phyloP scores from a whole-genome alignment of 2,888 invertebrate species.

The Agrochola macilenta region DNA sequence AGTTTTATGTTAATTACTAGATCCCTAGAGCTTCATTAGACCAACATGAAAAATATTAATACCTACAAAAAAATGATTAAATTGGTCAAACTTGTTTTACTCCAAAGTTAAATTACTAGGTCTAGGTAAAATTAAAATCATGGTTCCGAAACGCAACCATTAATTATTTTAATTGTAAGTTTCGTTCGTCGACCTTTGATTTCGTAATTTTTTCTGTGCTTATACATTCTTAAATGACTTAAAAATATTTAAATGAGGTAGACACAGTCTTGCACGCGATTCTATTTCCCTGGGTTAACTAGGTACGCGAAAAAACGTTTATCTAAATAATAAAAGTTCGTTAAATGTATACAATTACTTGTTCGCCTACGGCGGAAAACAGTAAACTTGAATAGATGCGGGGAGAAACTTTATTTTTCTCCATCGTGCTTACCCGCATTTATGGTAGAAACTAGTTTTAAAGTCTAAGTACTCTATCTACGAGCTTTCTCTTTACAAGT shows the following conservation, averaged over 20 bases:
- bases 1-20: slow-evolving; percentile 2
- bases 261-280: slow-evolving; percentile 50
- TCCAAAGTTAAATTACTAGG: neutral
- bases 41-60: neutral
- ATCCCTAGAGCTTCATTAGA: neutral
- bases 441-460: slow-evolving; percentile 32
- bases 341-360: slow-evolving; percentile 44
- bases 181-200: slow-evolving; percentile 37
- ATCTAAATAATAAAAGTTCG: slow-evolving; percentile 47
- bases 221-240: slow-evolving; percentile 13
- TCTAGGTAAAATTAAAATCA: neutral
- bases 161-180: slow-evolving; percentile 27
- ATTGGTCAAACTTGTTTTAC: neutral
- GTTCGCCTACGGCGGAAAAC: slow-evolving; percentile 17
- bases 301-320: slow-evolving; percentile 44
- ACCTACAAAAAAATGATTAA: neutral
- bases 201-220: slow-evolving; percentile 11
- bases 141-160: neutral
- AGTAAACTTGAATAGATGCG: slow-evolving; percentile 35
- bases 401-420: slow-evolving; percentile 51
- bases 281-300: slow-evolving; percentile 27
- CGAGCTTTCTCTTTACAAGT: slow-evolving; percentile 20
- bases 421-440: slow-evolving; percentile 27
- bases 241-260: slow-evolving; percentile 38
- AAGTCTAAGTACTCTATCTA: slow-evolving; percentile 27